A percentile compares a stretch with the other conserved stretches of the same genome.
phyloP scores from a whole-genome alignment of 2,113 vertebrate species.

The Ivindomyrus marchei region DNA sequence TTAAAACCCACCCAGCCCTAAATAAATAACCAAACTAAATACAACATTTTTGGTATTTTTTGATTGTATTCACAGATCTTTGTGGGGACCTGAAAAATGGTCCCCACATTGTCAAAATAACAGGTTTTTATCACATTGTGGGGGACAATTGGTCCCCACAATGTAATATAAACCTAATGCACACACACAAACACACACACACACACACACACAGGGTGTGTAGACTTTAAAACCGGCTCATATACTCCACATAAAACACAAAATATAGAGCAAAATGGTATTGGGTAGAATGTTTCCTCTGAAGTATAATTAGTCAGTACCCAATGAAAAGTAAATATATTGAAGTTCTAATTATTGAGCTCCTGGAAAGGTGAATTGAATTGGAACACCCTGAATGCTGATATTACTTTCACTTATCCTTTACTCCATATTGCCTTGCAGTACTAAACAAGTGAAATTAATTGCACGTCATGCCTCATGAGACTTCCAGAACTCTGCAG shows the following conservation, averaged over 20 bases:
- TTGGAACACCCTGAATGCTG: background rate
- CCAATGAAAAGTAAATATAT: background rate
- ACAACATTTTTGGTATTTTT: no score
- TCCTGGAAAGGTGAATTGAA: background rate
- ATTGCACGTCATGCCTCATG: conserved; percentile 25
- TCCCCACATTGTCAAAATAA: no score
- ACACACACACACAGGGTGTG: background rate
- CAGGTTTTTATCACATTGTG: no score
- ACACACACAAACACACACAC: no score
- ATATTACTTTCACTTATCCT: background rate
- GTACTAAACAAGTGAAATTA: conserved; percentile 23
- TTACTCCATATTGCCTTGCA: background rate
- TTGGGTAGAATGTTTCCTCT: background rate
- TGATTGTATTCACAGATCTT: no score
- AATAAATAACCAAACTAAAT: no score
- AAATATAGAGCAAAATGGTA: background rate
- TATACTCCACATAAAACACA: background rate
- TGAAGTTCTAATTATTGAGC: background rate
- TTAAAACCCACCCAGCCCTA: no score
- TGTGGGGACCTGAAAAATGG: no score
- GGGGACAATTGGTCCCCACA: no score
- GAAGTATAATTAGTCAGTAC: background rate
- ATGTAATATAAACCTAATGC: no score
- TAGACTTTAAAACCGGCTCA: background rate
- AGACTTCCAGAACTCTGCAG: conserved; percentile 4